Conservation (phyloP, 2,113 vertebrate species). For the Nothobranchius furzeri region DNA sequence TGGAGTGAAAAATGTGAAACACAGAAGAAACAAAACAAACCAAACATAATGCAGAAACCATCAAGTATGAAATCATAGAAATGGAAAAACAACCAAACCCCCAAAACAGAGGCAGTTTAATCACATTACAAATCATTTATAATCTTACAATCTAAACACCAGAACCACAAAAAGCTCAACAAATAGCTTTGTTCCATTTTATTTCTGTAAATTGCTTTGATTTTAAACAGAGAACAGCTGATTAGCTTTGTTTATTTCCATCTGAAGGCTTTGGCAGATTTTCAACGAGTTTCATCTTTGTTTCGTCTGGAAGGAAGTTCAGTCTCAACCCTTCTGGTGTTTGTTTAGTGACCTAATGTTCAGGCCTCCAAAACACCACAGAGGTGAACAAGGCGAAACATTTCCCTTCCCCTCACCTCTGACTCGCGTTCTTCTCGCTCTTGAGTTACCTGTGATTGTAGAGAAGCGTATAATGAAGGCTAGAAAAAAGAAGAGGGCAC, state of each 20-base stretch:
- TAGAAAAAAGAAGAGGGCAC: not conserved
- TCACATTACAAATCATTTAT: not conserved
- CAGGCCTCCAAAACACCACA: constrained; percentile 10
- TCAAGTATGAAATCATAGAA: too few relatives aligned
- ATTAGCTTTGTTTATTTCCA: too few relatives aligned
- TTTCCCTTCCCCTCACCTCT: constrained; percentile 10
- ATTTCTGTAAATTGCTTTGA: too few relatives aligned
- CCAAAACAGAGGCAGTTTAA: not conserved
- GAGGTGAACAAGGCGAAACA: constrained; percentile 20
- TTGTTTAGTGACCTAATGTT: constrained; percentile 13
- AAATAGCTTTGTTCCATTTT: too few relatives aligned
- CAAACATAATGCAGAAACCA: not conserved
- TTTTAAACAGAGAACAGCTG: too few relatives aligned
- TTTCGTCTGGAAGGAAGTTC: constrained; percentile 16
- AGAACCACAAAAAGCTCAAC: too few relatives aligned
- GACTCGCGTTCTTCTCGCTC: not conserved
- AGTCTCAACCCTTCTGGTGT: not conserved
- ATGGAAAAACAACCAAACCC: not conserved
- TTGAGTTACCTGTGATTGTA: constrained; percentile 9
- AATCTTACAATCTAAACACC: not conserved
- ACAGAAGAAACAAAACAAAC: not conserved
- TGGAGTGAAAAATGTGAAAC: not conserved
- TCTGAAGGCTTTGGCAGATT: too few relatives aligned
- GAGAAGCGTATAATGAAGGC: not conserved
- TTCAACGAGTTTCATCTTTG: too few relatives aligned